Percentiles rank a stretch among this genome's conserved stretches.
Conservation (phyloP, 2,113 vertebrate genomes). For the Zosterops lateralis region DNA sequence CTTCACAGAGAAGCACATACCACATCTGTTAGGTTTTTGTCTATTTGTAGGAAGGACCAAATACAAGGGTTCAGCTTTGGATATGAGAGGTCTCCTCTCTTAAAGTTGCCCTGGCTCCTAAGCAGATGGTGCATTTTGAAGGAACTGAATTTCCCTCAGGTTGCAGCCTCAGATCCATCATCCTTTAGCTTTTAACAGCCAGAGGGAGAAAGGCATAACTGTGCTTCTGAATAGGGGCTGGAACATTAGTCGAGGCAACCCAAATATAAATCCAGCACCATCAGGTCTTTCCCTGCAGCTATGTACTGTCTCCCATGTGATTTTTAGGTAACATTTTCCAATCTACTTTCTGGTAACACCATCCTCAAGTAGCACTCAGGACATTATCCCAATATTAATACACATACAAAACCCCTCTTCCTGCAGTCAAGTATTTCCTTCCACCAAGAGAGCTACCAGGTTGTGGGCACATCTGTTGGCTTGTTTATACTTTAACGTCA, state of each 20-base stretch:
- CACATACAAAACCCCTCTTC: not conserved
- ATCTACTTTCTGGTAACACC: not conserved
- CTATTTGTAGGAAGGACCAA: not conserved
- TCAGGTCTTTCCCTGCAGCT: not conserved
- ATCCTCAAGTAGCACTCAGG: not conserved
- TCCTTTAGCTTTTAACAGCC: not conserved
- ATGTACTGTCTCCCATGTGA: not conserved
- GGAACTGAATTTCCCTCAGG: not conserved
- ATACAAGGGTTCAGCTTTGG: not conserved
- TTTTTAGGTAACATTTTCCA: slow-evolving; percentile 39
- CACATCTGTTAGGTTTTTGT: not conserved
- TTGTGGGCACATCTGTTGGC: slow-evolving; percentile 54
- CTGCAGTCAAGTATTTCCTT: slow-evolving; percentile 27
- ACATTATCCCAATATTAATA: not conserved
- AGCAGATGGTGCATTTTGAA: not conserved
- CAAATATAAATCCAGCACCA: not conserved
- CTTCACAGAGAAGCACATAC: not conserved
- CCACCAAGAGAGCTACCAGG: slow-evolving; percentile 28
- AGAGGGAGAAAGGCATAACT: not conserved
- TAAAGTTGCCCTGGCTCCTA: not conserved
- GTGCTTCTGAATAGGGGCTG: not conserved
- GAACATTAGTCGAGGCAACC: not conserved
- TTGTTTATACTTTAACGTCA: slow-evolving; percentile 61
- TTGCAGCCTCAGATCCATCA: slow-evolving; percentile 20
- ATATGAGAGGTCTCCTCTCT: not conserved